Percentiles rank a stretch among this genome's conserved stretches.
Conservation (phyloP, 2,797 vertebrate genomes). For the Vespertilio murinus region DNA sequence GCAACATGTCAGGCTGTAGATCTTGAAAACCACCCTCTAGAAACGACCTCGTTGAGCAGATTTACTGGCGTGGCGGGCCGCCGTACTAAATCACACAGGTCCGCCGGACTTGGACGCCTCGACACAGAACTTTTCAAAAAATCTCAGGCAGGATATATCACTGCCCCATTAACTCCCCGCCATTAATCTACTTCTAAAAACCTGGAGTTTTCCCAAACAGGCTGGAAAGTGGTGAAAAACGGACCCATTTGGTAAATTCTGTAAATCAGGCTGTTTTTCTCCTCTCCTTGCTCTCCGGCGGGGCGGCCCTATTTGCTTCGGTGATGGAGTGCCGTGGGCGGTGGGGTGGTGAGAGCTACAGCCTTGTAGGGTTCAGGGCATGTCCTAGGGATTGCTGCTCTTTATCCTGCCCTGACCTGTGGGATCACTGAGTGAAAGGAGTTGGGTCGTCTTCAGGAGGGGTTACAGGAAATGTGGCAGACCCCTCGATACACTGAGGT, state of each 20-base stretch:
- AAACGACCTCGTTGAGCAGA: slow-evolving; percentile 77
- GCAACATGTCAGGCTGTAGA: slow-evolving; percentile 64
- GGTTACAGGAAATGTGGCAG: background rate
- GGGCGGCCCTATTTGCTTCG: background rate
- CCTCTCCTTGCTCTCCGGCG: background rate
- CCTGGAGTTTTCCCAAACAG: slow-evolving; percentile 67
- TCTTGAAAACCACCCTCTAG: slow-evolving; percentile 77
- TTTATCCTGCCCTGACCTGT: background rate
- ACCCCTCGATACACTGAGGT: background rate
- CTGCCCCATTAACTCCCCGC: slow-evolving; percentile 70
- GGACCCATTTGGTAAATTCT: slow-evolving; percentile 74
- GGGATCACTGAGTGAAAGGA: background rate
- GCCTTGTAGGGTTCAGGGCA: background rate
- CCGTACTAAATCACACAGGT: slow-evolving; percentile 75
- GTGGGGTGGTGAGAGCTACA: background rate
- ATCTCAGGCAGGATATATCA: slow-evolving; percentile 74
- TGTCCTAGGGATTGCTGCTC: fast-evolving
- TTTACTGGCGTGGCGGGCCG: slow-evolving; percentile 72
- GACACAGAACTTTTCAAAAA: slow-evolving; percentile 76
- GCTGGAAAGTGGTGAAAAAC: slow-evolving; percentile 52
- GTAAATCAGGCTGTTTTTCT: slow-evolving; percentile 63
- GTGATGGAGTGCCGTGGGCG: background rate
- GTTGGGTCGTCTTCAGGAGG: background rate
- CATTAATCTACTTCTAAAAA: slow-evolving; percentile 74
- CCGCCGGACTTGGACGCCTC: slow-evolving; percentile 64